phyloP scores from a whole-genome alignment of 2,888 invertebrate genomes.

The Pyrrhosoma nymphula region DNA sequence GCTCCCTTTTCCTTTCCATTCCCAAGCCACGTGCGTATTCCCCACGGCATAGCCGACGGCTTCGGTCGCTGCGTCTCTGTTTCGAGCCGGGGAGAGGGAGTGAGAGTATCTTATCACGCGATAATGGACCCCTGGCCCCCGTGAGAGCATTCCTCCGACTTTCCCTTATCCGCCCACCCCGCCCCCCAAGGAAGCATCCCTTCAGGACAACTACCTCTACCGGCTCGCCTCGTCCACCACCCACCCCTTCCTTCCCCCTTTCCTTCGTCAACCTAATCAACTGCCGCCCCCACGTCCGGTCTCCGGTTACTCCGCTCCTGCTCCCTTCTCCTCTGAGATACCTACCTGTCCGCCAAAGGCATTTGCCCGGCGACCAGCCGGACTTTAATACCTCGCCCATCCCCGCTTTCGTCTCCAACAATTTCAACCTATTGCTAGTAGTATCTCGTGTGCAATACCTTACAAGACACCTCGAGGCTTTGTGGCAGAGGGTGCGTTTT shows the following conservation, averaged over 20 bases:
- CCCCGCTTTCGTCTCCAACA: too few relatives aligned
- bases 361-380: too few relatives aligned
- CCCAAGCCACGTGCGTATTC: not conserved
- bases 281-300: too few relatives aligned
- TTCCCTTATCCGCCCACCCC: not conserved
- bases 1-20: not conserved
- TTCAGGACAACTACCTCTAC: not conserved
- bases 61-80: not conserved
- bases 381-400: too few relatives aligned
- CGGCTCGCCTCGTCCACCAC: not conserved
- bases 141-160: not conserved
- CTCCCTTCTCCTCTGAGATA: too few relatives aligned
- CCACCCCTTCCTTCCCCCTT: not conserved
- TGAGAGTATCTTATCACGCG: not conserved
- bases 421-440: too few relatives aligned
- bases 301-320: too few relatives aligned
- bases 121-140: constrained; percentile 7
- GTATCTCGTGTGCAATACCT: too few relatives aligned
- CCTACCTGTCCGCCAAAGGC: too few relatives aligned
- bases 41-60: not conserved
- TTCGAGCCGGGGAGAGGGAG: not conserved
- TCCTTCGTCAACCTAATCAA: not conserved
- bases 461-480: too few relatives aligned
- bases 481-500: too few relatives aligned
- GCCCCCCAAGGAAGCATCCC: not conserved